These are phyloP conservation scores for Epizoanthus scotinus DNA, from an alignment of 92 coral and sea anemone genomes.

Conservation along the genomic window DNA sequence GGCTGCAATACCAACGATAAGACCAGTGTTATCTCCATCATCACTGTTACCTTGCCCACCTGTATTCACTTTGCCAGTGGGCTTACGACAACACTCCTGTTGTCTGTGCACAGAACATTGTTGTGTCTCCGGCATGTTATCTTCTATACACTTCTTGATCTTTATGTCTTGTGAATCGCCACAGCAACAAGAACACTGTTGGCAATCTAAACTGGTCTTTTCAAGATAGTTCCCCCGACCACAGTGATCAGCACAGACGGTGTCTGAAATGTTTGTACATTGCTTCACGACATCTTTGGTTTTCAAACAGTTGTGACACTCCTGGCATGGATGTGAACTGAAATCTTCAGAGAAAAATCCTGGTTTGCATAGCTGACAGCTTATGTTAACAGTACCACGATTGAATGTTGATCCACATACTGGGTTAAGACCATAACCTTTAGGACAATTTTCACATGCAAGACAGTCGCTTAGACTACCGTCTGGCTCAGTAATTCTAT, in stretches of 20 bases:
- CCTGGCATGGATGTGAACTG: not conserved
- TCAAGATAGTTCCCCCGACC: slow-evolving; percentile 1
- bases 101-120: not conserved
- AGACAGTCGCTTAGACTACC: not conserved
- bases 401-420: not conserved
- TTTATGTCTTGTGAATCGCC: not conserved
- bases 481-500: not conserved
- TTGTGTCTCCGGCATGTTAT: not conserved
- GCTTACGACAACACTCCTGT: slow-evolving; percentile 5
- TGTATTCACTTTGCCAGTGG: not conserved
- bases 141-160: slow-evolving; percentile 2
- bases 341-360: not conserved
- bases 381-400: not conserved
- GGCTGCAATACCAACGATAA: not conserved
- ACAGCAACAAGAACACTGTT: slow-evolving; percentile 33
- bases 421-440: not conserved
- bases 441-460: not conserved
- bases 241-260: slow-evolving; percentile 1
- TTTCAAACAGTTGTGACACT: slow-evolving; percentile 21
- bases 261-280: slow-evolving; percentile 26
- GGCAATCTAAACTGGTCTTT: slow-evolving; percentile 8
- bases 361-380: not conserved
- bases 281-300: not conserved
- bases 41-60: not conserved
- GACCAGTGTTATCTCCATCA: not conserved